A percentile compares a stretch with the other conserved stretches of the same genome.
Evolutionary conservation across 2,888 invertebrate genomes (phyloP).

Genomic region (Polydrusus cervinus): DNA sequence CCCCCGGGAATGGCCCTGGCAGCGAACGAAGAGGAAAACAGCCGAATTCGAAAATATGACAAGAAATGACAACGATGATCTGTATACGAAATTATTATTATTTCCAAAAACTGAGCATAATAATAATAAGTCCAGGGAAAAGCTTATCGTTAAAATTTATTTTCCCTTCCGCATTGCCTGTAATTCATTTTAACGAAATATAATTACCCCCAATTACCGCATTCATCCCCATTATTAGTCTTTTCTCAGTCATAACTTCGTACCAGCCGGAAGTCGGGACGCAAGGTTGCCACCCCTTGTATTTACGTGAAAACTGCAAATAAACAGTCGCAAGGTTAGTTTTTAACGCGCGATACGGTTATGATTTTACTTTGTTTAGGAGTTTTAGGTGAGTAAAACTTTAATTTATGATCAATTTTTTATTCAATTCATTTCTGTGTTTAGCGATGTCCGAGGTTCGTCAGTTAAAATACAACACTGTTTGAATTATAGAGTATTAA

Average conservation of each 20-base stretch:
- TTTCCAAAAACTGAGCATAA: neutral
- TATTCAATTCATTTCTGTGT: neutral
- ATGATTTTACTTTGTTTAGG: slow-evolving; percentile 29
- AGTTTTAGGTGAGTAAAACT: neutral
- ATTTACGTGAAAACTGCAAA: slow-evolving; percentile 52
- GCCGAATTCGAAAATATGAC: no score
- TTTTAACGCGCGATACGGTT: slow-evolving; percentile 47
- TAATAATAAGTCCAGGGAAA: neutral
- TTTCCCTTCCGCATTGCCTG: slow-evolving; percentile 27
- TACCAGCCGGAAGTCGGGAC: slow-evolving; percentile 54
- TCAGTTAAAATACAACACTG: no score
- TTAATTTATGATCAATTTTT: neutral
- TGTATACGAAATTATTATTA: no score
- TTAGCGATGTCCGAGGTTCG: no score
- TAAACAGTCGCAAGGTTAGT: slow-evolving; percentile 45
- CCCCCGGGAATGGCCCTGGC: no score
- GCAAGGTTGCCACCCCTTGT: slow-evolving; percentile 33
- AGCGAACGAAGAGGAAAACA: no score
- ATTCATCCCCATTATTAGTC: slow-evolving; percentile 51
- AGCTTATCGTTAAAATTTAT: neutral
- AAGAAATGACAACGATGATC: no score
- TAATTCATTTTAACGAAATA: slow-evolving; percentile 35
- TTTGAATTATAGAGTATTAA: no score
- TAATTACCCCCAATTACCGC: slow-evolving; percentile 53
- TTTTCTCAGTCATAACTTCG: slow-evolving; percentile 51